Percentiles rank a stretch among this genome's conserved stretches.
phyloP scores from a whole-genome alignment of 1,140 invertebrate species.

The Pseudomyrmex pallidus region DNA sequence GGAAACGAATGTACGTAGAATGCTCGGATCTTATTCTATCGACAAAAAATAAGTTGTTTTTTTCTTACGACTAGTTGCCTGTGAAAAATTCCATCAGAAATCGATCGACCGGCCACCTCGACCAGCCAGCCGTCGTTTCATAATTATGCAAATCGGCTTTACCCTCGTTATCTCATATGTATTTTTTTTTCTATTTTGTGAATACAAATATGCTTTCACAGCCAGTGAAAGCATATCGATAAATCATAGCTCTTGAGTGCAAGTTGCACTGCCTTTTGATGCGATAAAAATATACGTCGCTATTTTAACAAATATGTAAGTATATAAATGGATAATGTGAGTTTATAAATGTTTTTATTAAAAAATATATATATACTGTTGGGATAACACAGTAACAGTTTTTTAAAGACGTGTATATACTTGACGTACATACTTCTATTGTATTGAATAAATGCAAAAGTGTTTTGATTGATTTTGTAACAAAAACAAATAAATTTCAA shows the following conservation, averaged over 20 bases:
- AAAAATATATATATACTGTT: too few species aligned
- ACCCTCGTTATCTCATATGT: slow-evolving; percentile 26
- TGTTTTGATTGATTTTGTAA: too few species aligned
- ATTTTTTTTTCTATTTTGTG: slow-evolving; percentile 49
- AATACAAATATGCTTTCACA: slow-evolving; percentile 26
- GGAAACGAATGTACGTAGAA: slow-evolving; percentile 43
- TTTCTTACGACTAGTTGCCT: slow-evolving; percentile 49
- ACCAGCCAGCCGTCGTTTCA: slow-evolving; percentile 64
- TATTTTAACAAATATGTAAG: neutral
- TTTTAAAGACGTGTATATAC: too few species aligned
- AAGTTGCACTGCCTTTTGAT: neutral
- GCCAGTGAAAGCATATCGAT: neutral
- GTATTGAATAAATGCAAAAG: too few species aligned
- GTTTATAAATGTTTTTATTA: too few species aligned
- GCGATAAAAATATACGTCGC: neutral
- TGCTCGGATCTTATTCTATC: slow-evolving; percentile 55
- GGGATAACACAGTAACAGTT: too few species aligned
- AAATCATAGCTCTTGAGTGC: slow-evolving; percentile 35
- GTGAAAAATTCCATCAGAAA: slow-evolving; percentile 75
- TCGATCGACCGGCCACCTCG: slow-evolving; percentile 69
- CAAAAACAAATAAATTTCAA: too few species aligned
- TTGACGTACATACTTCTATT: too few species aligned
- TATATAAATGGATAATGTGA: too few species aligned
- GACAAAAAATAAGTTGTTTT: slow-evolving; percentile 62
- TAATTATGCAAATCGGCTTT: slow-evolving; percentile 77